Conservation (phyloP, 2,888 invertebrate species). For the Ormyrus thymus region DNA sequence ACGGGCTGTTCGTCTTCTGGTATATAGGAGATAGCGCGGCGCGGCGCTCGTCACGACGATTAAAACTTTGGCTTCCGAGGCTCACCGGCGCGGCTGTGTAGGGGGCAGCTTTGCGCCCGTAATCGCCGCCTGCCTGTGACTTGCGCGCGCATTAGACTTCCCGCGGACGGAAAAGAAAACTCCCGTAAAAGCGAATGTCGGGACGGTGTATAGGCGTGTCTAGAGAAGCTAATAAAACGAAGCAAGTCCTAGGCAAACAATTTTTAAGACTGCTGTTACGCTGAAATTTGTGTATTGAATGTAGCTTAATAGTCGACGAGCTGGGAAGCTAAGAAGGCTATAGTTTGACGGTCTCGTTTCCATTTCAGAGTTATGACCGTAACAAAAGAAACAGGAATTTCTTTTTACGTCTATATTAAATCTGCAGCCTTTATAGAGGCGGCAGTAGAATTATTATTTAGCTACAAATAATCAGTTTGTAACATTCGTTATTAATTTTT, state of each 20-base stretch:
- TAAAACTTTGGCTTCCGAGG: slow-evolving; percentile 51
- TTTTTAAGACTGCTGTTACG: slow-evolving; percentile 68
- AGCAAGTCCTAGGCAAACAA: slow-evolving; percentile 66
- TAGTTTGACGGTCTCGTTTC: slow-evolving; percentile 15
- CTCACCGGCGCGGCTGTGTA: slow-evolving; percentile 11
- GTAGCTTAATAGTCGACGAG: neutral
- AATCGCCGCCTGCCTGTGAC: slow-evolving; percentile 30
- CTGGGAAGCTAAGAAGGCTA: neutral
- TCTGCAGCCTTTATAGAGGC: neutral
- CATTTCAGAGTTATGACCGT: slow-evolving; percentile 34
- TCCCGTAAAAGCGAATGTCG: neutral
- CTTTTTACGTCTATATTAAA: slow-evolving; percentile 17
- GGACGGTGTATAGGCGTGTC: neutral
- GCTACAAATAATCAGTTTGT: too few relatives aligned
- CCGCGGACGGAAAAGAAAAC: slow-evolving; percentile 6
- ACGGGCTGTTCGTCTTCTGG: slow-evolving; percentile 37
- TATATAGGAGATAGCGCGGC: slow-evolving; percentile 36
- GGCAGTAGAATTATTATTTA: too few relatives aligned
- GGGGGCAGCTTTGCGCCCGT: slow-evolving; percentile 38
- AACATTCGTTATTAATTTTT: too few relatives aligned
- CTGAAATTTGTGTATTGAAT: slow-evolving; percentile 58
- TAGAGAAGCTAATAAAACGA: slow-evolving; percentile 19
- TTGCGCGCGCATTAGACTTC: slow-evolving; percentile 31
- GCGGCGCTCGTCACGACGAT: slow-evolving; percentile 45
- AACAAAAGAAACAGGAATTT: slow-evolving; percentile 28